Percentiles rank a stretch among this genome's conserved stretches.
These are phyloP conservation scores for Elmis aenea DNA, from an alignment of 2,888 invertebrate species.

Conservation along the genomic window DNA sequence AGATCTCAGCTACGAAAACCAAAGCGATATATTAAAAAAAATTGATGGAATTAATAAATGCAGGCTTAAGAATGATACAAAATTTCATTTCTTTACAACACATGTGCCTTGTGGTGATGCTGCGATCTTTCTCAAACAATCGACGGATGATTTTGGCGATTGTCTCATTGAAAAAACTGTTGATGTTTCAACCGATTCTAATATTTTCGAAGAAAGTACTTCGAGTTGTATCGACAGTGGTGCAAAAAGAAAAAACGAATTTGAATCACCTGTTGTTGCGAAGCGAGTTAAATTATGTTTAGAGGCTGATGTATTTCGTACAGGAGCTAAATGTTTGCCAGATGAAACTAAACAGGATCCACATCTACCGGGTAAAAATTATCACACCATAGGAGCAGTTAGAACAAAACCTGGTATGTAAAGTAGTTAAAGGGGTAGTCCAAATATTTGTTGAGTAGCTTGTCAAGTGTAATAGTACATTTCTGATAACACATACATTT, in stretches of 20 bases:
- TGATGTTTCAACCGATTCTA: conserved; percentile 8
- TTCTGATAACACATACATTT: no score
- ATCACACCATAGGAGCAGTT: conserved; percentile 66
- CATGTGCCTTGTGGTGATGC: conserved; percentile 93
- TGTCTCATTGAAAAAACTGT: conserved; percentile 24
- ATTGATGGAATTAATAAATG: conserved; percentile 22
- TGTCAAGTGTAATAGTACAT: neutral
- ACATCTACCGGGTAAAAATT: conserved; percentile 53
- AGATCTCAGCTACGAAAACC: conserved; percentile 8
- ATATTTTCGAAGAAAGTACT: no score
- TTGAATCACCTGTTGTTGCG: neutral
- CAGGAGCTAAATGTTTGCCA: conserved; percentile 82
- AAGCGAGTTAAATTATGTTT: neutral
- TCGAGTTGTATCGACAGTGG: no score
- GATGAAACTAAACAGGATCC: conserved; percentile 56
- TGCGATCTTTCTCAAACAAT: conserved; percentile 67
- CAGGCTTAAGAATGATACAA: conserved; percentile 48
- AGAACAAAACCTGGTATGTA: conserved; percentile 77
- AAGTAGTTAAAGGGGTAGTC: no score
- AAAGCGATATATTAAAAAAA: conserved; percentile 25
- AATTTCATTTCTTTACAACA: conserved; percentile 81
- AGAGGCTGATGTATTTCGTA: conserved; percentile 57
- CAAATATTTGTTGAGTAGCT: conserved; percentile 2
- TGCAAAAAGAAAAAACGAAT: no score
- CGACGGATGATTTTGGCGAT: conserved; percentile 32